Percentiles rank a stretch among this genome's conserved stretches.
Evolutionary conservation across 2,113 vertebrate species (phyloP).

Genomic region (Thamnophis sirtalis): DNA sequence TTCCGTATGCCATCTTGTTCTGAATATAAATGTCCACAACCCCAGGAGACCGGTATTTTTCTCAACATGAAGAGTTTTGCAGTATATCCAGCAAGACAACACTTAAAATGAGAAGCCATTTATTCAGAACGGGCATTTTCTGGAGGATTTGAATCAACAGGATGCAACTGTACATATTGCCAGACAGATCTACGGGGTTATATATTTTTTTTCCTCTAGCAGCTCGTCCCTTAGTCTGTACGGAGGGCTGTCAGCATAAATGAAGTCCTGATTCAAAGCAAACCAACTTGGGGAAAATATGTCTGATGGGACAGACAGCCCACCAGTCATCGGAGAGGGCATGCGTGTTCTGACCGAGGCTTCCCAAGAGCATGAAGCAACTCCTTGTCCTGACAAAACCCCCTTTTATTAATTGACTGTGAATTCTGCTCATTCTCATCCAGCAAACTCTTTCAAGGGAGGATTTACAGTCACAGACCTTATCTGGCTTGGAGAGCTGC

Average conservation of each 20-base stretch:
- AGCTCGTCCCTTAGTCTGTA: background rate
- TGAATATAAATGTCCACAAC: conserved; percentile 55
- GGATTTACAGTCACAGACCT: too few species aligned
- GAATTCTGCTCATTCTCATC: too few species aligned
- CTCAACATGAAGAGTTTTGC: conserved; percentile 34
- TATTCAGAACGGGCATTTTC: conserved; percentile 40
- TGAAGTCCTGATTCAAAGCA: background rate
- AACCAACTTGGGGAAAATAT: background rate
- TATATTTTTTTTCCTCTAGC: background rate
- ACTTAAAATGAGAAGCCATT: conserved; percentile 47
- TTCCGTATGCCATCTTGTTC: conserved; percentile 43
- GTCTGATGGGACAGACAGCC: background rate
- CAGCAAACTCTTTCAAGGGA: too few species aligned
- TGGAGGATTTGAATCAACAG: conserved; percentile 24
- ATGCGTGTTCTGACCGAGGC: too few species aligned
- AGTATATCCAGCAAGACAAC: conserved; percentile 33
- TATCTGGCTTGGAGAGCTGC: too few species aligned
- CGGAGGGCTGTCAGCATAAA: background rate
- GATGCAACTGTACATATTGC: conserved; percentile 24
- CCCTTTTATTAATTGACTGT: too few species aligned
- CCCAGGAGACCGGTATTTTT: conserved; percentile 53
- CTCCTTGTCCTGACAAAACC: too few species aligned
- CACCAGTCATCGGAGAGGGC: too few species aligned
- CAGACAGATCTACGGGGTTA: conserved; percentile 24
- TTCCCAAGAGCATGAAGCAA: too few species aligned